phyloP scores from a whole-genome alignment of 2,113 vertebrate species.

The Tupaia tana region DNA sequence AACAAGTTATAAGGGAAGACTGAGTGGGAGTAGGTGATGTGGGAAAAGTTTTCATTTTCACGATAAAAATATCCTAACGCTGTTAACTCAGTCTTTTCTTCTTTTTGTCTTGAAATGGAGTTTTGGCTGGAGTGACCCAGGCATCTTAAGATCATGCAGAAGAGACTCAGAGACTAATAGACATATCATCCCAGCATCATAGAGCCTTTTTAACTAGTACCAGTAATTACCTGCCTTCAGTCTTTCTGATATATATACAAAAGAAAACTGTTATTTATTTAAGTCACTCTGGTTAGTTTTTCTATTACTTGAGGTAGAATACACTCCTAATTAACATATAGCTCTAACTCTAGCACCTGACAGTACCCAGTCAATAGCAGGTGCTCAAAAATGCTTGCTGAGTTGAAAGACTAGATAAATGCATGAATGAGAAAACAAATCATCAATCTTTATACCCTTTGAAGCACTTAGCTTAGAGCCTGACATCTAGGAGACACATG shows the following conservation, averaged over 20 bases:
- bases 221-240: background rate
- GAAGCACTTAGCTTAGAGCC: conserved; percentile 19
- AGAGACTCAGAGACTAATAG: background rate
- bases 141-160: background rate
- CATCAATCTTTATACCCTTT: background rate
- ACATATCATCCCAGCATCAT: background rate
- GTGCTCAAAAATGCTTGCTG: background rate
- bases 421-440: background rate
- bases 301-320: background rate
- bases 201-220: background rate
- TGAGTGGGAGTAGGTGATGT: background rate
- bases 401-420: background rate
- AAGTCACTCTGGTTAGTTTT: background rate
- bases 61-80: background rate
- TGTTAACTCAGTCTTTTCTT: background rate
- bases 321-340: background rate
- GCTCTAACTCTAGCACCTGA: background rate
- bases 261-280: background rate
- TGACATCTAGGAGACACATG: background rate
- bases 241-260: background rate
- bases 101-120: background rate
- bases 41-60: background rate
- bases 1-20: background rate
- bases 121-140: background rate
- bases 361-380: background rate